These are phyloP conservation scores for Cottoperca gobio DNA, from an alignment of 2,797 vertebrate species.

Conservation along the genomic window DNA sequence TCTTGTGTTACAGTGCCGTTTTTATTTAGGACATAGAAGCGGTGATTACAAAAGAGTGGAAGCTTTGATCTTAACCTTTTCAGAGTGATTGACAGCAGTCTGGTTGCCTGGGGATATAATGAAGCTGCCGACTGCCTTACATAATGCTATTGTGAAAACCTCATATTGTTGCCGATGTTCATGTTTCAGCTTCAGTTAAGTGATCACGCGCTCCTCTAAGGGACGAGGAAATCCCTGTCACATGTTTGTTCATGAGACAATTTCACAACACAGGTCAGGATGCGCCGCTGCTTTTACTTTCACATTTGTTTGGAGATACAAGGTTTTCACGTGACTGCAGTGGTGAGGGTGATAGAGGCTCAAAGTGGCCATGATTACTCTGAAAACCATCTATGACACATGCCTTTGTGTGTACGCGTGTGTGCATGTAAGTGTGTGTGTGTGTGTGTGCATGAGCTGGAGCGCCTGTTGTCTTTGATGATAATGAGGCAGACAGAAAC, in stretches of 20 bases:
- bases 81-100: slow-evolving; percentile 58
- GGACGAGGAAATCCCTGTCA: neutral
- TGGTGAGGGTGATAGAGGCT: slow-evolving; percentile 13
- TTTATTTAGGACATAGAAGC: neutral
- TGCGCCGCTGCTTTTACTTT: neutral
- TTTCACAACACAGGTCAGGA: neutral
- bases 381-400: slow-evolving; percentile 57
- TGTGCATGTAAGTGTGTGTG: neutral
- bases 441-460: slow-evolving; percentile 4
- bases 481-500: slow-evolving; percentile 74
- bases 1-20: neutral
- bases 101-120: slow-evolving; percentile 49
- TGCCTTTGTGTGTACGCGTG: slow-evolving; percentile 5
- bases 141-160: slow-evolving; percentile 32
- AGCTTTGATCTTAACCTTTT: slow-evolving; percentile 43
- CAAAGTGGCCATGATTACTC: slow-evolving; percentile 51
- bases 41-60: slow-evolving; percentile 12
- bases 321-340: slow-evolving; percentile 17
- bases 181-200: slow-evolving; percentile 7
- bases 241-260: neutral
- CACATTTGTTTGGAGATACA: slow-evolving; percentile 24
- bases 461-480: slow-evolving; percentile 74
- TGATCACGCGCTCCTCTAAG: neutral
- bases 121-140: slow-evolving; percentile 45
- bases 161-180: neutral